Evolutionary conservation across 1,140 invertebrate species (phyloP).

Genomic region (Anagrus nilaparvatae): DNA sequence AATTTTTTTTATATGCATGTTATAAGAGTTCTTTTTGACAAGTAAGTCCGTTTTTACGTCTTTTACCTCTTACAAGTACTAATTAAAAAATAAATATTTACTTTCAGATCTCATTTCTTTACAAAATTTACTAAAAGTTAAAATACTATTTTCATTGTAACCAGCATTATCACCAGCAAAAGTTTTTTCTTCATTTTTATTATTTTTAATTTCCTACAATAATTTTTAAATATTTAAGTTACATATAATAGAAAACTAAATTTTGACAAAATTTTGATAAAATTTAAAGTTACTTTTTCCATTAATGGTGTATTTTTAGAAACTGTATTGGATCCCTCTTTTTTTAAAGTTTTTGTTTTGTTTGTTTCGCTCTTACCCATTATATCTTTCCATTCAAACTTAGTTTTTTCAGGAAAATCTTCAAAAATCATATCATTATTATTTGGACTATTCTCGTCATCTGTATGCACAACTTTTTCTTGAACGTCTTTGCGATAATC

Average conservation of each 20-base stretch:
- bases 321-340: not conserved
- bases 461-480: too few relatives aligned
- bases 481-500: too few relatives aligned
- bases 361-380: too few relatives aligned
- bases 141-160: constrained; percentile 2
- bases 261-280: not conserved
- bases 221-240: constrained; percentile 3
- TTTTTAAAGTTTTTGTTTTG: too few relatives aligned
- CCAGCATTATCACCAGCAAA: constrained; percentile 14
- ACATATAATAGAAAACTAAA: constrained; percentile 1
- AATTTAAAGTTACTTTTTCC: constrained; percentile 5
- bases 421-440: too few relatives aligned
- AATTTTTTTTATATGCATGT: too few relatives aligned
- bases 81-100: constrained; percentile 20
- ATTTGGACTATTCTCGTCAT: too few relatives aligned
- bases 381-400: too few relatives aligned
- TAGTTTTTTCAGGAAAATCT: too few relatives aligned
- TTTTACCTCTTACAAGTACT: constrained; percentile 15
- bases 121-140: constrained; percentile 32
- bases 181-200: constrained; percentile 14
- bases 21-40: too few relatives aligned
- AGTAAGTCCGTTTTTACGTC: too few relatives aligned
- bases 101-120: constrained; percentile 28
- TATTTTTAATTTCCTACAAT: constrained; percentile 15
- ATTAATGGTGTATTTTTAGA: constrained; percentile 13